phyloP scores from a whole-genome alignment of 2,888 invertebrate species.

The Erpobdella octoculata region DNA sequence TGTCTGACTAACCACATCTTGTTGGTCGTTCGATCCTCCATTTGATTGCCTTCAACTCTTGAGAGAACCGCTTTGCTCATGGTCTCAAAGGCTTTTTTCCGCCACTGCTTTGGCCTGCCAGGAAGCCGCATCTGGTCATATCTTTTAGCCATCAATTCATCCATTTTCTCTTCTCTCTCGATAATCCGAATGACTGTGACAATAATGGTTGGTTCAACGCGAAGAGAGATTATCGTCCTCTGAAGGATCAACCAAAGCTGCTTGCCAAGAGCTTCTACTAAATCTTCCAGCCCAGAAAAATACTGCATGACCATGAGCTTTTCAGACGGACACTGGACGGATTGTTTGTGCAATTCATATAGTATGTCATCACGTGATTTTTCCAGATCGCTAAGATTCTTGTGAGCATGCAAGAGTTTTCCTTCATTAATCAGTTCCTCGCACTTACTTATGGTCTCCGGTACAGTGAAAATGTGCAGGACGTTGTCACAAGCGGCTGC shows the following conservation, averaged over 20 bases:
- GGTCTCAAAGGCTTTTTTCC: constrained; percentile 73
- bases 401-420: constrained; percentile 86
- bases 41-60: constrained; percentile 85
- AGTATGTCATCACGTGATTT: constrained; percentile 90
- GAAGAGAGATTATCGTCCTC: constrained; percentile 81
- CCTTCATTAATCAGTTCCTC: constrained; percentile 88
- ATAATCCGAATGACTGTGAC: constrained; percentile 92
- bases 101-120: constrained; percentile 85
- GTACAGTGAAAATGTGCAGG: constrained; percentile 94
- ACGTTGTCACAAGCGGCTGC: constrained; percentile 95
- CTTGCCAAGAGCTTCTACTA: constrained; percentile 79
- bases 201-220: constrained; percentile 73
- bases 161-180: constrained; percentile 87
- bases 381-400: constrained; percentile 87
- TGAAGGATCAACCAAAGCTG: constrained; percentile 81
- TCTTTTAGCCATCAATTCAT: constrained; percentile 72
- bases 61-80: constrained; percentile 52
- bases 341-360: constrained; percentile 84
- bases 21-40: constrained; percentile 79
- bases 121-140: constrained; percentile 78
- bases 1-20: constrained; percentile 93
- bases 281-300: constrained; percentile 85
- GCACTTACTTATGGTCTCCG: constrained; percentile 87
- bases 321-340: constrained; percentile 73
- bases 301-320: constrained; percentile 79